These are phyloP conservation scores for Potamilus streckersoni DNA, from an alignment of 1,140 invertebrate genomes.

Conservation along the genomic window DNA sequence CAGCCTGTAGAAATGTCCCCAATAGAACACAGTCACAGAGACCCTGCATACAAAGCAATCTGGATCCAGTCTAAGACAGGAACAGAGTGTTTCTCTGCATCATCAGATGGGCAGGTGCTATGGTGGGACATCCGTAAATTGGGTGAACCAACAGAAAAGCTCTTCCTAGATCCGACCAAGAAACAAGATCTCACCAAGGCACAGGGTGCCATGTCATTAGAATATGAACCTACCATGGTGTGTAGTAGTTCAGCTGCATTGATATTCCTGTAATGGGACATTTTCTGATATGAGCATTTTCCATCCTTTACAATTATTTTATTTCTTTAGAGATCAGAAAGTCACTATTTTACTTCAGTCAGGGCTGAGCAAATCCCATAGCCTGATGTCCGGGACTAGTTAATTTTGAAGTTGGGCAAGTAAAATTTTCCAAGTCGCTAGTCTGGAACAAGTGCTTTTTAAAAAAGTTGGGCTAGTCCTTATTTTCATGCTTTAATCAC, in stretches of 20 bases:
- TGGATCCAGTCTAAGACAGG: slow-evolving; percentile 69
- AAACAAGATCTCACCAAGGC: slow-evolving; percentile 79
- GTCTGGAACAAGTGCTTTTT: too few species aligned
- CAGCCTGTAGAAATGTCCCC: slow-evolving; percentile 66
- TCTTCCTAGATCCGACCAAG: slow-evolving; percentile 84
- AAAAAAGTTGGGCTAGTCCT: too few species aligned
- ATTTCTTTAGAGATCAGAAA: too few species aligned
- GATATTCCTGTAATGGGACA: too few species aligned
- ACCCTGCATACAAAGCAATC: slow-evolving; percentile 67
- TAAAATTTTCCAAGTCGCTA: too few species aligned
- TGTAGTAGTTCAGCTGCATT: slow-evolving; percentile 11
- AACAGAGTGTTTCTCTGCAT: slow-evolving; percentile 85
- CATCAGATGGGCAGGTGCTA: slow-evolving; percentile 85
- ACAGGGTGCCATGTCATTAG: slow-evolving; percentile 83
- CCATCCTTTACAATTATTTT: too few species aligned
- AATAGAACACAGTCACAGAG: slow-evolving; percentile 67
- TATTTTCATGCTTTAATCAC: too few species aligned
- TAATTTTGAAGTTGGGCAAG: too few species aligned
- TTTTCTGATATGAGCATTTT: too few species aligned
- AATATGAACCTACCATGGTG: slow-evolving; percentile 89
- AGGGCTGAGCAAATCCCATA: too few species aligned
- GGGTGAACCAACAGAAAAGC: slow-evolving; percentile 81
- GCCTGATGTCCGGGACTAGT: too few species aligned
- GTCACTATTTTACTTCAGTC: too few species aligned
- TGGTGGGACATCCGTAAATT: slow-evolving; percentile 92